phyloP scores from a whole-genome alignment of 1,140 invertebrate species.

The Zaprionus gabonicus region DNA sequence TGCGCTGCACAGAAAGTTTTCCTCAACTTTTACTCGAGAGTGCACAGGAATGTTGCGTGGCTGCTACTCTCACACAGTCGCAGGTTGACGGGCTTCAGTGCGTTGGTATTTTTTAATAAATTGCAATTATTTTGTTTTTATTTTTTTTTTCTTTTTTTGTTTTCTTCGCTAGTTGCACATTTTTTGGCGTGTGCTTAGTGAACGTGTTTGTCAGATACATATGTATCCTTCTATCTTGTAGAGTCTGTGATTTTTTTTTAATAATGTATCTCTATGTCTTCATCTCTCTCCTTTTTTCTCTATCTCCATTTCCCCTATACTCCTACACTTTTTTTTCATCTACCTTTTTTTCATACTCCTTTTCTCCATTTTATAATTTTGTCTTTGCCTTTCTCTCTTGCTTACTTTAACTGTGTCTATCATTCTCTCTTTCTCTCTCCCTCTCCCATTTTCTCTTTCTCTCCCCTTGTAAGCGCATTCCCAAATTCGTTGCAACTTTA shows the following conservation, averaged over 20 bases:
- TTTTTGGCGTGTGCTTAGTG: not conserved
- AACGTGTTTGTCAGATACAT: too few species aligned
- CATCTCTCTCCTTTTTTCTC: not conserved
- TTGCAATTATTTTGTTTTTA: constrained; percentile 5
- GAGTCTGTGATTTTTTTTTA: not conserved
- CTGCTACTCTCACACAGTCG: too few species aligned
- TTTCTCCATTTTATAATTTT: not conserved
- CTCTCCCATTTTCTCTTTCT: not conserved
- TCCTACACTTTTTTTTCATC: not conserved
- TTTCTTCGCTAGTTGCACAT: not conserved
- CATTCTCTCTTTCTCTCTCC: not conserved
- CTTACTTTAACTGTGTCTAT: not conserved
- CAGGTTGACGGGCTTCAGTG: too few species aligned
- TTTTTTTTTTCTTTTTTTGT: not conserved
- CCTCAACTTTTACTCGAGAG: not conserved
- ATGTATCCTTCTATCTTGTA: not conserved
- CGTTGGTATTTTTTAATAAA: not conserved
- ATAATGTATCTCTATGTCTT: not conserved
- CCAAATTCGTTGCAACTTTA: constrained; percentile 17
- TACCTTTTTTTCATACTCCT: not conserved
- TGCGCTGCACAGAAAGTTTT: not conserved
- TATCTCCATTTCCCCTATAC: not conserved
- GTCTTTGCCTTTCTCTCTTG: not conserved
- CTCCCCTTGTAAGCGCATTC: constrained; percentile 22
- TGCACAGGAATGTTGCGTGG: not conserved